These are phyloP conservation scores for Camponotus vicinus DNA, from an alignment of 1,140 invertebrate species.

Conservation along the genomic window DNA sequence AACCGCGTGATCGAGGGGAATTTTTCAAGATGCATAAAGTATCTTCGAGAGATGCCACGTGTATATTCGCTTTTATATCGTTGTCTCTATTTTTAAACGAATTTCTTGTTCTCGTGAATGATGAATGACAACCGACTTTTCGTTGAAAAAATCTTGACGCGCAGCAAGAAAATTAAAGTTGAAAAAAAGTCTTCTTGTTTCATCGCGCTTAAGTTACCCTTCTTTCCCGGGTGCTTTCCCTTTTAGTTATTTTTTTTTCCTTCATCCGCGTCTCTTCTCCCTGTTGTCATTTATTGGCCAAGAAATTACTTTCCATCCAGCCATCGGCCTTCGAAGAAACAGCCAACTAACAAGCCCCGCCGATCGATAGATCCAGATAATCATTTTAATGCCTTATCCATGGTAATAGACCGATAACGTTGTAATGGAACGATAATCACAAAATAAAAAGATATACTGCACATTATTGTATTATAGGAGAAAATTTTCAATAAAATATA, in stretches of 20 bases:
- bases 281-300: slow-evolving; percentile 61
- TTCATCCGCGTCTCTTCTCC: slow-evolving; percentile 29
- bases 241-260: slow-evolving; percentile 37
- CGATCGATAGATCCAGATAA: slow-evolving; percentile 59
- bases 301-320: slow-evolving; percentile 56
- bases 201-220: slow-evolving; percentile 57
- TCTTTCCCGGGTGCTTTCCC: slow-evolving; percentile 31
- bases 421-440: slow-evolving; percentile 52
- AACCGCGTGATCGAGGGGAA: not conserved
- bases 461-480: slow-evolving; percentile 30
- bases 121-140: slow-evolving; percentile 52
- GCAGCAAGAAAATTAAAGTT: slow-evolving; percentile 9
- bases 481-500: slow-evolving; percentile 17
- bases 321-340: slow-evolving; percentile 42
- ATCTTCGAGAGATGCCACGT: not conserved
- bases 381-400: slow-evolving; percentile 56
- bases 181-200: slow-evolving; percentile 56
- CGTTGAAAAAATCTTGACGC: slow-evolving; percentile 38
- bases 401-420: slow-evolving; percentile 55
- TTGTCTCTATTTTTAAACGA: not conserved
- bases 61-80: slow-evolving; percentile 5
- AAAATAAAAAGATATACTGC: slow-evolving; percentile 43
- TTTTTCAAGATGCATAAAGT: slow-evolving; percentile 2
- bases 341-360: slow-evolving; percentile 43
- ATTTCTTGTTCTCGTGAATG: slow-evolving; percentile 20